Base-by-base conservation (phyloP, 2,113 vertebrate genomes). In the Aix galericulata region DNA sequence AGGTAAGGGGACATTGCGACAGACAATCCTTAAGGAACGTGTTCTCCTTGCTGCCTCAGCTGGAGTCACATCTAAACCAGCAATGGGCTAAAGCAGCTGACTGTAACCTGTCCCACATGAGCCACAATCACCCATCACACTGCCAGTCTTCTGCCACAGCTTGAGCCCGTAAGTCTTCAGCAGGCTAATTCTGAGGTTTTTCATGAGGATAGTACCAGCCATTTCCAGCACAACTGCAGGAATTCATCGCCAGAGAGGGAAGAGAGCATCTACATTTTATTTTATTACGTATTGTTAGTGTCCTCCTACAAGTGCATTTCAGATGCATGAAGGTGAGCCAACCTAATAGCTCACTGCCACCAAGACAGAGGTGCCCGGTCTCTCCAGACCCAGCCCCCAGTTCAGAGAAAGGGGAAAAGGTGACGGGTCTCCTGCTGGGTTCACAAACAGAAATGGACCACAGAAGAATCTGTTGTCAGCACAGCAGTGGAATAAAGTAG, bases 61-160 rank as follows among this genome's bases (percentile, higher is more conserved):
- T 60, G 23, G 8, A 56, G 17, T 14, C 84, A 26, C 9, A 81
- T 64, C 40, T 46, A 83, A 74, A n/a, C 13, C 64, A 72, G 17
- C 16, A 15, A n/a, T 1, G 15, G 34, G 34, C 50, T 34, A 21
- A 23, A 38, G 26, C 26, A 85, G 67, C 66, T 50, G 83, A 55
- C 59, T 36, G 9, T 18, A 69, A 23, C 32, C 62, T 46, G 23
- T 15, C 31, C 82, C 59, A 11, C 0, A 5, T 0, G 6, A 80
- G 21, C 67, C 63, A 50, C 58, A 73, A 7, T 26, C 67, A 83
- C 18, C 34, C 38, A 40, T 11, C 1, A 2, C 7, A 1, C 21
- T 23, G 36, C 38, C 56, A 11, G 36, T n/a, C 36, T 66, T 32
- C 73, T 60, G 36, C 22, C 55, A 7, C 0, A 0, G 58, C 72